Conservation (phyloP, 2,888 invertebrate genomes). For the Cordilura impudica region DNA sequence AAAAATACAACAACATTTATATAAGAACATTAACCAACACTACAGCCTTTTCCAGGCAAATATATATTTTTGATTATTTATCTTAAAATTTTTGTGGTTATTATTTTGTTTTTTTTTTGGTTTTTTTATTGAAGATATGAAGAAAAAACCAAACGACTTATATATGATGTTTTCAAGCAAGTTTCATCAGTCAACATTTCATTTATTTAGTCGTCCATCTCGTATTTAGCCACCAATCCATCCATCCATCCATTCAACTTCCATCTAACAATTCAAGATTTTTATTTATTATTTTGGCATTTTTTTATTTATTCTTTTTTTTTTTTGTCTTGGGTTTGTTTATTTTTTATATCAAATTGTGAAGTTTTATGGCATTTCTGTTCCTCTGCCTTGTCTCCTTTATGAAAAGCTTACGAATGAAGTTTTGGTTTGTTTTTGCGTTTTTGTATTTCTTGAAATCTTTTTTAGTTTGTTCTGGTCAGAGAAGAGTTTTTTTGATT, state of each 20-base stretch:
- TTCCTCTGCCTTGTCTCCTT: constrained; percentile 23
- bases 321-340: constrained; percentile 4
- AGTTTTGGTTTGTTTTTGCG: not conserved
- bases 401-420: constrained; percentile 8
- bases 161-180: constrained; percentile 50
- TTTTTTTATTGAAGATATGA: not conserved
- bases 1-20: constrained; percentile 22
- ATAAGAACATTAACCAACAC: constrained; percentile 23
- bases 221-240: constrained; percentile 18
- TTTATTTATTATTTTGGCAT: not conserved
- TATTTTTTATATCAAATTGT: constrained; percentile 50
- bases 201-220: constrained; percentile 21
- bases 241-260: constrained; percentile 19
- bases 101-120: no score
- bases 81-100: not conserved
- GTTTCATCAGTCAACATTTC: constrained; percentile 56
- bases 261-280: constrained; percentile 46
- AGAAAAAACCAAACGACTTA: not conserved
- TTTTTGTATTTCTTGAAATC: not conserved
- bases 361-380: constrained; percentile 51
- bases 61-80: constrained; percentile 28
- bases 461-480: not conserved
- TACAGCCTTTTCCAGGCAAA: constrained; percentile 7
- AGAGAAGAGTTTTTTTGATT: constrained; percentile 12
- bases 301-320: constrained; percentile 25